Evolutionary conservation across 2,113 vertebrate species (phyloP).

Genomic region (Rattus rattus): DNA sequence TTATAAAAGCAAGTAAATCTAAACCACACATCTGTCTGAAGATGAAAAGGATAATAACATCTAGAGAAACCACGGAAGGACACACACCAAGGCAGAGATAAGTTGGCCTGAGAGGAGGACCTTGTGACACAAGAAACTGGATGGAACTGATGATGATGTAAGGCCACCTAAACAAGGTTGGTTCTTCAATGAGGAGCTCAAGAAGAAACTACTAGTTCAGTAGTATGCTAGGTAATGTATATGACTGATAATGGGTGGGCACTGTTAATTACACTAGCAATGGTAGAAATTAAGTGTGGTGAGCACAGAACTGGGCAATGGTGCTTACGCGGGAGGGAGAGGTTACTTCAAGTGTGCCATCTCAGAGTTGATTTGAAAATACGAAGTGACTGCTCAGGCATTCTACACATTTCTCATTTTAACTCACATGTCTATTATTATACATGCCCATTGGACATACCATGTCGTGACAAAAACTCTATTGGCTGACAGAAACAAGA

Average conservation of each 20-base stretch:
- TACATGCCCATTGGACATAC: neutral
- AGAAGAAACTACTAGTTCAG: neutral
- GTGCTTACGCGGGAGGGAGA: neutral
- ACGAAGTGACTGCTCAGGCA: neutral
- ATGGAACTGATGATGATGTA: neutral
- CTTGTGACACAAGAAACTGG: neutral
- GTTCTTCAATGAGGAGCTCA: neutral
- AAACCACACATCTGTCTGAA: neutral
- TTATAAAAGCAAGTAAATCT: neutral
- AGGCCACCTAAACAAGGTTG: neutral
- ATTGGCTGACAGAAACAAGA: conserved; percentile 28
- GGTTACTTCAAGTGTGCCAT: neutral
- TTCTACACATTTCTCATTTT: neutral
- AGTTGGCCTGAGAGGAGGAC: neutral
- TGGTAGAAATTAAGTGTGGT: neutral
- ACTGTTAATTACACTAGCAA: neutral
- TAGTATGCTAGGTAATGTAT: neutral
- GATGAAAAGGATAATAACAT: neutral
- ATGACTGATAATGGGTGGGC: neutral
- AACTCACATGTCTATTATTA: neutral
- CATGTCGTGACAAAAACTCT: neutral
- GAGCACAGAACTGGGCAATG: neutral
- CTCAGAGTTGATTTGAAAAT: neutral
- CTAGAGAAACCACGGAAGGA: neutral
- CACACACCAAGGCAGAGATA: neutral